Conservation (phyloP, 2,888 invertebrate species). For the Drosophila nr. perissopoda region DNA sequence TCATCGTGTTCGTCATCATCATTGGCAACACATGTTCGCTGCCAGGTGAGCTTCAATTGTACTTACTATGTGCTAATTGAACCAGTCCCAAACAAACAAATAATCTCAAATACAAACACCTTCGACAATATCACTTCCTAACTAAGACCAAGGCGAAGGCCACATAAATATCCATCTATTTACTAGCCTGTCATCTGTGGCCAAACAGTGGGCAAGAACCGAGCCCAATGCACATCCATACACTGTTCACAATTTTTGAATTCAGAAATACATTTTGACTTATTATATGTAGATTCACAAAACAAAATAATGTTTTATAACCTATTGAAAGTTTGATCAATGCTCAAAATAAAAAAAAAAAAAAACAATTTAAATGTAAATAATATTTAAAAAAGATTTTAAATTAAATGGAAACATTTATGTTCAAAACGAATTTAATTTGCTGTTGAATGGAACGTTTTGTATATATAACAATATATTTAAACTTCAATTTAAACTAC, state of each 20-base stretch:
- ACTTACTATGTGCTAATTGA: constrained; percentile 29
- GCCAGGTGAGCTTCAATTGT: constrained; percentile 21
- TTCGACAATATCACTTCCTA: constrained; percentile 28
- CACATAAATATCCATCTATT: background rate
- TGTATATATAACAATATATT: too few relatives aligned
- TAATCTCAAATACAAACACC: constrained; percentile 7
- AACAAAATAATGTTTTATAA: too few relatives aligned
- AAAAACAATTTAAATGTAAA: too few relatives aligned
- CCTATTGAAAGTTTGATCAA: background rate
- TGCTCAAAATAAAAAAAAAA: background rate
- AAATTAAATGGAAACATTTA: too few relatives aligned
- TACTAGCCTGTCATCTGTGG: background rate
- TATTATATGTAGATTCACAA: background rate
- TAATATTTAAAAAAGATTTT: too few relatives aligned
- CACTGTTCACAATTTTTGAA: background rate
- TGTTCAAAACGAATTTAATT: background rate
- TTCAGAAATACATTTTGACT: background rate
- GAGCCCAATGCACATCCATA: constrained; percentile 13
- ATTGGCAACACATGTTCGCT: constrained; percentile 21
- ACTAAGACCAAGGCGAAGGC: constrained; percentile 47
- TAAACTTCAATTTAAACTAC: background rate
- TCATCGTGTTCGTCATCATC: constrained; percentile 24
- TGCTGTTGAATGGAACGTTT: background rate
- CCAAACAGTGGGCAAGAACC: constrained; percentile 14
- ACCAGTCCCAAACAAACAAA: constrained; percentile 6